A percentile compares a stretch with the other conserved stretches of the same genome.
Evolutionary conservation across 2,888 invertebrate genomes (phyloP).

Genomic region (Thymelicus acteon): DNA sequence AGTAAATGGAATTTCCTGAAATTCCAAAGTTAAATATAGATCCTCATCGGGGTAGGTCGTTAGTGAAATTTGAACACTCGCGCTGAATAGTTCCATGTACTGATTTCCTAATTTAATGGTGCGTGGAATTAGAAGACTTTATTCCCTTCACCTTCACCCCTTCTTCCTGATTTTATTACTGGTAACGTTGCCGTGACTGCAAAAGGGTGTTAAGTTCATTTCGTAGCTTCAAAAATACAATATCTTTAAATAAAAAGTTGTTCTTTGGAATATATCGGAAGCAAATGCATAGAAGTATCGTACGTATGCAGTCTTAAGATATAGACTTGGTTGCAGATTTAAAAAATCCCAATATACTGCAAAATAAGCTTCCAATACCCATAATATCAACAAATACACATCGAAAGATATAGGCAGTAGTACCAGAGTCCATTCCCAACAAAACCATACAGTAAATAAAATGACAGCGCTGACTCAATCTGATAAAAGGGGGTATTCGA

Average conservation of each 20-base stretch:
- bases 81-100: conserved; percentile 24
- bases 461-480: conserved; percentile 61
- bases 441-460: conserved; percentile 67
- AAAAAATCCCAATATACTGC: too few species aligned
- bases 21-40: conserved; percentile 63
- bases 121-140: conserved; percentile 28
- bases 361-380: too few species aligned
- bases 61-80: conserved; percentile 47
- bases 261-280: too few species aligned
- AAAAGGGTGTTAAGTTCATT: not conserved
- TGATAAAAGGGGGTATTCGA: conserved; percentile 58
- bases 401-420: conserved; percentile 3
- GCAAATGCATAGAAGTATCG: too few species aligned
- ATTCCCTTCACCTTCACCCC: conserved; percentile 4
- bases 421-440: conserved; percentile 41
- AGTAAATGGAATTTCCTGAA: conserved; percentile 38
- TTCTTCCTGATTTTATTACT: conserved; percentile 11
- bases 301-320: too few species aligned
- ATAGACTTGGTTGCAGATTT: too few species aligned
- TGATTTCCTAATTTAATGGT: conserved; percentile 34
- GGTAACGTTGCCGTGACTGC: conserved; percentile 3
- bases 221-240: not conserved
- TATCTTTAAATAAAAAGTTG: too few species aligned
- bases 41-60: conserved; percentile 51
- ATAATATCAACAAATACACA: not conserved